Evolutionary conservation across 2,113 vertebrate species (phyloP), one percentile per base, ranked within the genome.

Genomic region (Rostratula benghalensis): DNA sequence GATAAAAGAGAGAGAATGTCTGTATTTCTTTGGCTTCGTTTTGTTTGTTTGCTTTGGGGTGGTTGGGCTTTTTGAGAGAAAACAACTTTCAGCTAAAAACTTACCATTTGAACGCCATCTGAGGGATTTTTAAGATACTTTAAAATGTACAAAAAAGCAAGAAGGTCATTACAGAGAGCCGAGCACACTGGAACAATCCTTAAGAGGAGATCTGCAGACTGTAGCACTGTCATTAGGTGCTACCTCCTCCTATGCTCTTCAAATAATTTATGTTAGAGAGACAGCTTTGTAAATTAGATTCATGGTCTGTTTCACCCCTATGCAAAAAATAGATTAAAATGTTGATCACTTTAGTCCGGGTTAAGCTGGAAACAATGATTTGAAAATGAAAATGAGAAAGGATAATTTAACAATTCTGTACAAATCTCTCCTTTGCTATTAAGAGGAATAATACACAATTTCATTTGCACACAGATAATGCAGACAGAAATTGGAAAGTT

Each of bases 271-370:
- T 81, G 87, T 83, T 90, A 83, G 57, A 87, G 50, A 95, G 65
- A 81, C 89, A 96, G 90, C 89, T 92, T 89, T 94, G 89, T 84
- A 95, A 97, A 97, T 97, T 94, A 97, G 95, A 97, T 97, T 97
- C 96, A 97, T 92, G 97, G 97, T 96, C 96, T 96, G 95, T 83
- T 97, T 97, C 95, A 87, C 80, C 92, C 73, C 93, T 87, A 71
- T 86, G 53, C 64, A 96, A 95, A 91, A 97, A 97, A 85, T 91
- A 94, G 96, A 97, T 97, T 97, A 96, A 97, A 96, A 93, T 83
- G 96, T 97, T 97, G 96, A 97, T 97, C 93, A 61, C 85, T 97
- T 97, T 94, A 92, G 83, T 76, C 86, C 75, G 84, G 77, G 92
- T 91, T 96, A 96, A 95, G 46, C 89, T 95, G 70, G 67, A 97